These are phyloP conservation scores for Menidia beryllina DNA, from an alignment of 2,113 vertebrate genomes.

Conservation along the genomic window DNA sequence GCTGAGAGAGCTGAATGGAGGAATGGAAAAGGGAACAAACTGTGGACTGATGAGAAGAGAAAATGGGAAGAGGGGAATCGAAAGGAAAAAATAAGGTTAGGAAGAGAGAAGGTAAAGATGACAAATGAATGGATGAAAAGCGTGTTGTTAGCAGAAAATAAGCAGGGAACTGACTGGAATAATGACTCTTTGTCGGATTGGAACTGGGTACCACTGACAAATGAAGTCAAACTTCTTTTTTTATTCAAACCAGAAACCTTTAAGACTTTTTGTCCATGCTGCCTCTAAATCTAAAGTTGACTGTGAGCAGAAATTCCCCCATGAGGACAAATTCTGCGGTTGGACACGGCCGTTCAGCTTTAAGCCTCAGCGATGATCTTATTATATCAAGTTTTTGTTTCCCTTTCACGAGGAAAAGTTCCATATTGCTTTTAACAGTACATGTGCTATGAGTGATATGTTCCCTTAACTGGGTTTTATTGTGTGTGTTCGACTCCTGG, in stretches of 20 bases:
- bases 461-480: not conserved
- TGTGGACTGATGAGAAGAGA: not conserved
- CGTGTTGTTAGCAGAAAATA: not conserved
- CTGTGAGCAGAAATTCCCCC: too few species aligned
- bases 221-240: too few species aligned
- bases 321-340: too few species aligned
- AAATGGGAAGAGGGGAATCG: not conserved
- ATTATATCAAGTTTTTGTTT: not conserved
- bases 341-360: too few species aligned
- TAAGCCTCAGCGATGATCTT: too few species aligned
- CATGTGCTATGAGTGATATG: not conserved
- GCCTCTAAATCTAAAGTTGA: too few species aligned
- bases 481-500: conserved; percentile 1
- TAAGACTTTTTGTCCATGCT: too few species aligned
- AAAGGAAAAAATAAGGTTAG: not conserved
- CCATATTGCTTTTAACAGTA: not conserved
- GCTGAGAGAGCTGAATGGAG: not conserved
- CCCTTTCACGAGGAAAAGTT: not conserved
- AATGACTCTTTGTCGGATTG: too few species aligned
- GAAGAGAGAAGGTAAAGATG: not conserved
- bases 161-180: too few species aligned
- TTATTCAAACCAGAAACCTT: too few species aligned
- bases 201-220: too few species aligned
- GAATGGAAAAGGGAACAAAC: not conserved
- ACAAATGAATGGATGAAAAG: not conserved